Conservation (phyloP, 2,113 vertebrate species). For the Shinisaurus crocodilurus region DNA sequence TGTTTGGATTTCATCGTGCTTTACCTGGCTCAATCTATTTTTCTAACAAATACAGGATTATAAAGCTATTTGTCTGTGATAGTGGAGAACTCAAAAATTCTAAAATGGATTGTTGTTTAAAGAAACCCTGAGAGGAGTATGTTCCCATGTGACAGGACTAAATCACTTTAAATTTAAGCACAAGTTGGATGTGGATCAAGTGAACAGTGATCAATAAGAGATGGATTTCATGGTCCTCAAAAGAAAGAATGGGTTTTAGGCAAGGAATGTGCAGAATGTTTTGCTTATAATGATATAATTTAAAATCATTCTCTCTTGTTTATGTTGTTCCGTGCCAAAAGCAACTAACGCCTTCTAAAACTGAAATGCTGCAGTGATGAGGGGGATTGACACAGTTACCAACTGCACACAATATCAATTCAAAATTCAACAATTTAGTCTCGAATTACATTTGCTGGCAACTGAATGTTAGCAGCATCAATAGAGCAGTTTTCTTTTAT, state of each 20-base stretch:
- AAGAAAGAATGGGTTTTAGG: not conserved
- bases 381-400: not conserved
- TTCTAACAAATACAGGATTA: not conserved
- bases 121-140: not conserved
- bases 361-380: not conserved
- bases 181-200: not conserved
- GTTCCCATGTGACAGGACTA: not conserved
- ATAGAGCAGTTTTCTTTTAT: not conserved
- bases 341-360: conserved; percentile 12
- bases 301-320: not conserved
- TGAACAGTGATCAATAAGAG: not conserved
- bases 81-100: conserved; percentile 18
- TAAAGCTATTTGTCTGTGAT: conserved; percentile 19
- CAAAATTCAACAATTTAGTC: not conserved
- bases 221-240: not conserved
- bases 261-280: not conserved
- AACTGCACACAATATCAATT: not conserved
- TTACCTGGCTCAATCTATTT: not conserved
- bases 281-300: not conserved
- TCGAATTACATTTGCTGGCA: not conserved
- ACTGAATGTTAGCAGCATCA: not conserved
- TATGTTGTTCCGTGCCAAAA: conserved; percentile 24
- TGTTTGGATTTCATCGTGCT: conserved; percentile 18
- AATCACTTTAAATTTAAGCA: not conserved
- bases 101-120: not conserved